Evolutionary conservation across 1,140 invertebrate genomes (phyloP).

Genomic region (Penaeus vannamei): DNA sequence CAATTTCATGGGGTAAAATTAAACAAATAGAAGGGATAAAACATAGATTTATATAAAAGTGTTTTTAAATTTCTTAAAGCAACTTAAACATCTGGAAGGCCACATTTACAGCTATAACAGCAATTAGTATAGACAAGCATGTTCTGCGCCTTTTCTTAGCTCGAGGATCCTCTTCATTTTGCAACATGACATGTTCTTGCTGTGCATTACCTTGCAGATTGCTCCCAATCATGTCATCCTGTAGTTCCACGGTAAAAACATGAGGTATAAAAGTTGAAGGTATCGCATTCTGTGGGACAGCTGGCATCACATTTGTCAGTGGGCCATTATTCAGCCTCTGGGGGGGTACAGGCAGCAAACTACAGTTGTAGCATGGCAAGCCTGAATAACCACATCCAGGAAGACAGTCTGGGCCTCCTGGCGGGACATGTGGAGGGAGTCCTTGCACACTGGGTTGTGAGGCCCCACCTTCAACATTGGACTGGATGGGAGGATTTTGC

Average conservation of each 20-base stretch:
- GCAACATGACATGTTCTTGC: neutral
- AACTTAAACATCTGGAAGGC: neutral
- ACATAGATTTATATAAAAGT: neutral
- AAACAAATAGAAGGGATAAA: no score
- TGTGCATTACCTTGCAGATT: neutral
- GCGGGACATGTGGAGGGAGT: conserved; percentile 6
- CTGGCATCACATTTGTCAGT: no score
- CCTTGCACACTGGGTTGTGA: neutral
- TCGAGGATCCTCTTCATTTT: neutral
- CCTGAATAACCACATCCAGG: conserved; percentile 43
- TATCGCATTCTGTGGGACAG: no score
- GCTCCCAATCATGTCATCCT: neutral
- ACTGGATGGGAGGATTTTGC: no score
- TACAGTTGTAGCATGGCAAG: conserved; percentile 36
- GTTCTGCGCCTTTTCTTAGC: neutral
- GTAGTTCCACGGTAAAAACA: conserved; percentile 25
- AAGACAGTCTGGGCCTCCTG: conserved; percentile 1
- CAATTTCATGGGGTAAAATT: no score
- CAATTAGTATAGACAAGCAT: conserved; percentile 29
- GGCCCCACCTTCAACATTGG: neutral
- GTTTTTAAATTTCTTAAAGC: neutral
- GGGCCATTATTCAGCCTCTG: no score
- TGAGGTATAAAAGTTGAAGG: conserved; percentile 4
- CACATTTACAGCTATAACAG: conserved; percentile 35
- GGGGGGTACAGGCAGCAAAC: neutral